Percentiles rank a stretch among this genome's conserved stretches.
phyloP scores from a whole-genome alignment of 1,140 invertebrate species.

The Grapholita molesta region DNA sequence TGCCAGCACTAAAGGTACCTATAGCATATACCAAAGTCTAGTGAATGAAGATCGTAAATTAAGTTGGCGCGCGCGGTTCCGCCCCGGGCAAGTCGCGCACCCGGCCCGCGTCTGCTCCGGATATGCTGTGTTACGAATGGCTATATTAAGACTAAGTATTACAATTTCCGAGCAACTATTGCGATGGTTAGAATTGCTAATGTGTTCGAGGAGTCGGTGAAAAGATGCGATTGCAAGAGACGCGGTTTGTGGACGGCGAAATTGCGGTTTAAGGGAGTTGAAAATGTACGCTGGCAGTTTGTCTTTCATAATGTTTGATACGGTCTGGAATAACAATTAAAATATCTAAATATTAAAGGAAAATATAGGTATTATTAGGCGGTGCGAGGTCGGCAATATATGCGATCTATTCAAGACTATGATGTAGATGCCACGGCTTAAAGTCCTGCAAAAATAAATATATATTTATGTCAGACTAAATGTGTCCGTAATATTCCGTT shows the following conservation, averaged over 20 bases:
- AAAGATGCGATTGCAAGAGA: constrained; percentile 67
- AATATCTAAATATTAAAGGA: too few relatives aligned
- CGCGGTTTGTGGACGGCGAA: constrained; percentile 61
- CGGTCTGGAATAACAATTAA: too few relatives aligned
- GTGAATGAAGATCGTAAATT: too few relatives aligned
- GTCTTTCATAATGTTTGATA: background rate
- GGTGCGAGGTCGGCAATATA: too few relatives aligned
- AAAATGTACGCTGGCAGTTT: background rate
- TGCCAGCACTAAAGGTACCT: constrained; percentile 2
- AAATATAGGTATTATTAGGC: too few relatives aligned
- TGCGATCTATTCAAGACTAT: too few relatives aligned
- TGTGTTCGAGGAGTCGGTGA: constrained; percentile 55
- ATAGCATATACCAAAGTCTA: too few relatives aligned
- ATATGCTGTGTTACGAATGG: constrained; percentile 69
- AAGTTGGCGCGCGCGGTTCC: too few relatives aligned
- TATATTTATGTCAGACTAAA: too few relatives aligned
- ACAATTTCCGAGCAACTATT: constrained; percentile 67
- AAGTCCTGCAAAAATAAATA: too few relatives aligned
- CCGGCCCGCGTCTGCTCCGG: constrained; percentile 59
- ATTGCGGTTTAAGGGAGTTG: constrained; percentile 63
- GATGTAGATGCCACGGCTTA: too few relatives aligned
- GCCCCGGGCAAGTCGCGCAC: constrained; percentile 44
- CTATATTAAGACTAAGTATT: constrained; percentile 75
- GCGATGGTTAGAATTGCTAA: constrained; percentile 68
- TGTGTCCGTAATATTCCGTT: too few relatives aligned